Evolutionary conservation across 1,140 invertebrate species (phyloP).

Genomic region (Megalopta genalis): DNA sequence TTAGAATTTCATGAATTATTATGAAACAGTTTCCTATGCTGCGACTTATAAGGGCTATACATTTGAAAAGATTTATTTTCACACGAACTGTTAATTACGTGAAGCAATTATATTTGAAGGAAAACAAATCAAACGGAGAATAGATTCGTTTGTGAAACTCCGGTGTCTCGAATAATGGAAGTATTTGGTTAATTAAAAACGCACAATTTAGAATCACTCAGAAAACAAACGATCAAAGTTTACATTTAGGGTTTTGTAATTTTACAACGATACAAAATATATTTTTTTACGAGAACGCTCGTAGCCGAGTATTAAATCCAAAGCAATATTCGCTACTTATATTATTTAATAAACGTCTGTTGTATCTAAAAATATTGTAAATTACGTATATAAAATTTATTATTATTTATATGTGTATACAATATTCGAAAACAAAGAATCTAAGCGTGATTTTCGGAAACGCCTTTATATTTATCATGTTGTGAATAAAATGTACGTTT

Average conservation of each 20-base stretch:
- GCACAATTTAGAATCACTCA: conserved; percentile 15
- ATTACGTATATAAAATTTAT: too few relatives aligned
- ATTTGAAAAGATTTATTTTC: too few relatives aligned
- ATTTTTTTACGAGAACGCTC: conserved; percentile 7
- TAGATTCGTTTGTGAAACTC: not conserved
- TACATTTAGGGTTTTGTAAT: not conserved
- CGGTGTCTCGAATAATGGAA: not conserved
- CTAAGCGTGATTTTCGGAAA: not conserved
- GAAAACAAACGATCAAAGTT: not conserved
- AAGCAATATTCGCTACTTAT: conserved; percentile 19
- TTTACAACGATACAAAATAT: too few relatives aligned
- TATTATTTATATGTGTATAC: not conserved
- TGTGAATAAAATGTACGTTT: conserved; percentile 36
- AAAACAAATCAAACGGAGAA: not conserved
- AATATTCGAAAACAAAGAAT: not conserved
- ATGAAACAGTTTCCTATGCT: too few relatives aligned
- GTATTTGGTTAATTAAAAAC: not conserved
- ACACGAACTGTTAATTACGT: too few relatives aligned
- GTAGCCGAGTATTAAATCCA: not conserved
- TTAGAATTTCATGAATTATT: too few relatives aligned
- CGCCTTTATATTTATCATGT: conserved; percentile 21
- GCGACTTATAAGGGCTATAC: too few relatives aligned
- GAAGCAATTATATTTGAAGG: not conserved
- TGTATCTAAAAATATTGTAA: too few relatives aligned
- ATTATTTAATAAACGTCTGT: too few relatives aligned